These are phyloP conservation scores for Monoplex corrugatus DNA, from an alignment of 2,888 invertebrate genomes.

Conservation along the genomic window DNA sequence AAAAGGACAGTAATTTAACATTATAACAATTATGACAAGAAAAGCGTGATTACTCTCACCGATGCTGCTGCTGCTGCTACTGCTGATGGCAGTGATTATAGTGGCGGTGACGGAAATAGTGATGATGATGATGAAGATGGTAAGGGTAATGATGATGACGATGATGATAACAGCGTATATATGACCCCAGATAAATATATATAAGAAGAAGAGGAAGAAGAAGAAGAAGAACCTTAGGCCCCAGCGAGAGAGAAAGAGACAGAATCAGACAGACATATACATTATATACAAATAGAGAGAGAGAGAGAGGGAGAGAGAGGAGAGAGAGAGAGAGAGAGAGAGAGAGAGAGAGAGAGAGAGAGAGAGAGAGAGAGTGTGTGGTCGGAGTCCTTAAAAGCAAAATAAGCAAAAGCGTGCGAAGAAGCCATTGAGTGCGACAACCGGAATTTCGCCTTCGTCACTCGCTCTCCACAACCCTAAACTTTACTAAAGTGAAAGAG, in stretches of 20 bases:
- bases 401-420: not conserved
- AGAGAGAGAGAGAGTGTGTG: not conserved
- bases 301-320: not conserved
- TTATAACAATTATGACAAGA: too few species aligned
- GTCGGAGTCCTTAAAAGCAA: slow-evolving; percentile 10
- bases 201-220: not conserved
- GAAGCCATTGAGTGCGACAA: slow-evolving; percentile 45
- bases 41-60: too few species aligned
- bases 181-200: too few species aligned
- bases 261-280: not conserved
- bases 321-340: not conserved
- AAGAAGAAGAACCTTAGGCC: not conserved
- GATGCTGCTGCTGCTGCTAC: too few species aligned
- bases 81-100: too few species aligned
- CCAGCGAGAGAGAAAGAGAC: not conserved
- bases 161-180: not conserved
- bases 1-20: too few species aligned
- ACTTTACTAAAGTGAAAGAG: too few species aligned
- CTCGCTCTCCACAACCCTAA: slow-evolving; percentile 1
- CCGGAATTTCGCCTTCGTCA: slow-evolving; percentile 39
- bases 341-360: slow-evolving; percentile 17
- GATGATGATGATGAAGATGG: slow-evolving; percentile 1
- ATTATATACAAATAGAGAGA: not conserved
- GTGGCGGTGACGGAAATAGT: too few species aligned
- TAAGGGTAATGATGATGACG: not conserved